phyloP scores from a whole-genome alignment of 2,113 vertebrate genomes.

The Pyxicephalus adspersus region DNA sequence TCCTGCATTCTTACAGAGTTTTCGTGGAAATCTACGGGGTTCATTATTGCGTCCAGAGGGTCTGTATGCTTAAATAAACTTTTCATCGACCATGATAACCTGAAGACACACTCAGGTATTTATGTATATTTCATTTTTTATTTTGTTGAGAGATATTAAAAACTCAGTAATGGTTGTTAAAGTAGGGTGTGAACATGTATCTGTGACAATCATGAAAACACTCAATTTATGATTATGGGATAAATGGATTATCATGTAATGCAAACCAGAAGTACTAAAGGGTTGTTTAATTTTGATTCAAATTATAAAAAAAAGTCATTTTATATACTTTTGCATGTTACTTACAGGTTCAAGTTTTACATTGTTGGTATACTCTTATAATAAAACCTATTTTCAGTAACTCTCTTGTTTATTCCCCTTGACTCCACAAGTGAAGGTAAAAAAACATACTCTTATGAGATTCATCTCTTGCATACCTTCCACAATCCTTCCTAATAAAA shows the following conservation, averaged over 20 bases:
- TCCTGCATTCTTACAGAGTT: conserved; percentile 35
- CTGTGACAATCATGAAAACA: not conserved
- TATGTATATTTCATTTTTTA: not conserved
- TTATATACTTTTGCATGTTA: not conserved
- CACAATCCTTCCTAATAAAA: no score
- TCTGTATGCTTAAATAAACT: not conserved
- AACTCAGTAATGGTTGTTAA: not conserved
- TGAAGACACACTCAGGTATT: conserved; percentile 7
- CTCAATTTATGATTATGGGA: no score
- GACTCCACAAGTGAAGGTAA: no score
- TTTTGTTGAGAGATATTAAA: no score
- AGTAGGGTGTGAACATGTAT: no score
- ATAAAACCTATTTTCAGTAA: no score
- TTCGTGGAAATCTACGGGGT: not conserved
- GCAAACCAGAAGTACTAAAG: not conserved
- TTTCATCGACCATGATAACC: conserved; percentile 21
- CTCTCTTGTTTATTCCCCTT: no score
- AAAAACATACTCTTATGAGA: no score
- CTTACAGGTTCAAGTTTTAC: not conserved
- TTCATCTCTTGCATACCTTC: no score
- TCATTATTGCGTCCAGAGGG: not conserved
- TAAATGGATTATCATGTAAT: not conserved
- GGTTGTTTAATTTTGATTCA: not conserved
- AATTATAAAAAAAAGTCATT: not conserved
- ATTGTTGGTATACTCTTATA: no score